Evolutionary conservation across 2,888 invertebrate species (phyloP).

Genomic region (Heliothis peltigera): DNA sequence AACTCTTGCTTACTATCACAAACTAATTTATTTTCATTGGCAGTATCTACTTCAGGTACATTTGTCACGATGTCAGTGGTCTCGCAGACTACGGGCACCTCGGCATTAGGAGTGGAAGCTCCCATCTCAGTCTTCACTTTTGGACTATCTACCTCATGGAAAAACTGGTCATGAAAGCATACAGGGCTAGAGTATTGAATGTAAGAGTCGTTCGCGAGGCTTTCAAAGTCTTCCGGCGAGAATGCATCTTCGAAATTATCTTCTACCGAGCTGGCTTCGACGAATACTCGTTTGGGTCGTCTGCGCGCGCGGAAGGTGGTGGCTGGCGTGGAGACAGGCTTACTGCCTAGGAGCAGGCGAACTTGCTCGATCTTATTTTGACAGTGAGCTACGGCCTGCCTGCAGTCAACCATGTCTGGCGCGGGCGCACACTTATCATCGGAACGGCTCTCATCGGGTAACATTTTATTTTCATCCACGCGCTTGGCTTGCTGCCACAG

Average conservation of each 20-base stretch:
- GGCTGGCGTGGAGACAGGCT: conserved; percentile 52
- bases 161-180: conserved; percentile 66
- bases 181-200: conserved; percentile 72
- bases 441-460: conserved; percentile 61
- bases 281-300: conserved; percentile 72
- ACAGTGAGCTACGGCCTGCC: conserved; percentile 74
- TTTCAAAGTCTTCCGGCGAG: conserved; percentile 76
- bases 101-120: conserved; percentile 21
- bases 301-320: conserved; percentile 62
- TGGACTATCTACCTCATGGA: conserved; percentile 69
- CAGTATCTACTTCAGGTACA: conserved; percentile 47
- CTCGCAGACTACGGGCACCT: conserved; percentile 43
- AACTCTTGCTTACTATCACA: conserved; percentile 63
- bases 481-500: conserved; percentile 78
- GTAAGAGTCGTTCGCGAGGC: conserved; percentile 67
- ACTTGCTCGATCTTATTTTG: conserved; percentile 80
- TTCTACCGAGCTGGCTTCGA: conserved; percentile 75
- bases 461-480: conserved; percentile 79
- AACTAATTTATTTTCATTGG: conserved; percentile 33
- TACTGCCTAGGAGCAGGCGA: conserved; percentile 68
- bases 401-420: conserved; percentile 76
- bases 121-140: conserved; percentile 69
- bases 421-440: conserved; percentile 60
- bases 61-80: conserved; percentile 63
- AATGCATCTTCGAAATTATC: conserved; percentile 83